These are phyloP conservation scores for Sciurus carolinensis DNA, from an alignment of 2,797 vertebrate genomes.

Conservation along the genomic window DNA sequence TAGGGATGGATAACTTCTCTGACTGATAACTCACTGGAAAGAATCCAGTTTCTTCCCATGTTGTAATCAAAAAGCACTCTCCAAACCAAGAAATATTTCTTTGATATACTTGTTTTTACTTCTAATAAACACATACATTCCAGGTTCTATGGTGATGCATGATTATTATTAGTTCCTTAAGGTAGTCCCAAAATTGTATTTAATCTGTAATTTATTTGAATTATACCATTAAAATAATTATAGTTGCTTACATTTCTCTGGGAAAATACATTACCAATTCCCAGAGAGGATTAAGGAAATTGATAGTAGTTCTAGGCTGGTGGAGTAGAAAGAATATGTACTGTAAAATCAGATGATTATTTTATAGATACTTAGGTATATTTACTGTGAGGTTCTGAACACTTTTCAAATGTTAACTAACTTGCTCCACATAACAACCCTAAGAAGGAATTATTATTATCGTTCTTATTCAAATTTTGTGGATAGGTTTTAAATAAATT, in stretches of 20 bases:
- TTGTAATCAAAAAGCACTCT: neutral
- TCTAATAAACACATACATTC: neutral
- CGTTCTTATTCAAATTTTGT: neutral
- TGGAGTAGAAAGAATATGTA: neutral
- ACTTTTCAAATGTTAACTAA: neutral
- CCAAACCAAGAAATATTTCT: neutral
- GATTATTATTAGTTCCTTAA: slow-evolving; percentile 22
- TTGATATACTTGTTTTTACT: neutral
- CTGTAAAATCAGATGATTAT: slow-evolving; percentile 34
- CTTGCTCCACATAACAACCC: neutral
- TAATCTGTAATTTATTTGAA: slow-evolving; percentile 41
- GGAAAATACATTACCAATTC: slow-evolving; percentile 20
- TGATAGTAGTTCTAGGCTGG: neutral
- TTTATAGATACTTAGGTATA: neutral
- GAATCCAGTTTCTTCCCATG: neutral
- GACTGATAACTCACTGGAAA: neutral
- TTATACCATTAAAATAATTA: slow-evolving; percentile 14
- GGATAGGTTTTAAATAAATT: neutral
- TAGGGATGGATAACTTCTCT: neutral
- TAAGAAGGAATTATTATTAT: neutral
- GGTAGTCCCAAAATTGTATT: neutral
- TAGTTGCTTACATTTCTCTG: slow-evolving; percentile 23
- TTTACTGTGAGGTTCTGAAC: neutral
- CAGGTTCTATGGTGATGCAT: neutral
- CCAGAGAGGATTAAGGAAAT: neutral